These are phyloP conservation scores for Micromussa lordhowensis DNA, from an alignment of 92 coral and sea anemone species.

Conservation along the genomic window DNA sequence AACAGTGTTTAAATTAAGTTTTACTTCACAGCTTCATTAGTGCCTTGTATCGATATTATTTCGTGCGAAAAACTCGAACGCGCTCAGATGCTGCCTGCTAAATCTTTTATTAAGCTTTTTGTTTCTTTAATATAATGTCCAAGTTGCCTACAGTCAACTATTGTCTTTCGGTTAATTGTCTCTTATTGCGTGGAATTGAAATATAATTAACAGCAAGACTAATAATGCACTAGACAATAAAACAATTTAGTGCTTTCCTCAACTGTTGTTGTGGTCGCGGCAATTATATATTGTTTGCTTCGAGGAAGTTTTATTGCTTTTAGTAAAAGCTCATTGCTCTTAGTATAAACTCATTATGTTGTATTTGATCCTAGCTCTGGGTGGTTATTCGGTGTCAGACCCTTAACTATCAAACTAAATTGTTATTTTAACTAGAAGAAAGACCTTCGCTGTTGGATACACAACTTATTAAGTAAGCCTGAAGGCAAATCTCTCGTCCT, in stretches of 20 bases:
- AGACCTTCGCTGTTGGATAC: too few species aligned
- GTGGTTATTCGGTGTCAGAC: too few species aligned
- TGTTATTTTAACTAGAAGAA: too few species aligned
- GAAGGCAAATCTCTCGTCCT: too few species aligned
- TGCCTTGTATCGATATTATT: not conserved
- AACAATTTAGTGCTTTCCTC: not conserved
- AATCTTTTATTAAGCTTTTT: not conserved
- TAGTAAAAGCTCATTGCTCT: not conserved
- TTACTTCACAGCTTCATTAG: not conserved
- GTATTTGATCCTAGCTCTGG: too few species aligned
- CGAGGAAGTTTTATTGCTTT: not conserved
- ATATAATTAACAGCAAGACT: not conserved
- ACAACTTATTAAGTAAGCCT: too few species aligned
- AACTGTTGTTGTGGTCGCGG: not conserved
- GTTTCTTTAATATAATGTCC: not conserved
- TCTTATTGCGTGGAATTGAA: not conserved
- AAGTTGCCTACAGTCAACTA: not conserved
- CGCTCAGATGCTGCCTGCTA: not conserved
- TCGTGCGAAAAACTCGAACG: not conserved
- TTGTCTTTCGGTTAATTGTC: not conserved
- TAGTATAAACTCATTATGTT: too few species aligned
- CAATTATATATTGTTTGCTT: not conserved
- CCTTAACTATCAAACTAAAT: too few species aligned
- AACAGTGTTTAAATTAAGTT: not conserved
- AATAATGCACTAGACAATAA: not conserved